Base-by-base conservation (phyloP, 2,888 invertebrate genomes). In the Steinernema scapterisci region DNA sequence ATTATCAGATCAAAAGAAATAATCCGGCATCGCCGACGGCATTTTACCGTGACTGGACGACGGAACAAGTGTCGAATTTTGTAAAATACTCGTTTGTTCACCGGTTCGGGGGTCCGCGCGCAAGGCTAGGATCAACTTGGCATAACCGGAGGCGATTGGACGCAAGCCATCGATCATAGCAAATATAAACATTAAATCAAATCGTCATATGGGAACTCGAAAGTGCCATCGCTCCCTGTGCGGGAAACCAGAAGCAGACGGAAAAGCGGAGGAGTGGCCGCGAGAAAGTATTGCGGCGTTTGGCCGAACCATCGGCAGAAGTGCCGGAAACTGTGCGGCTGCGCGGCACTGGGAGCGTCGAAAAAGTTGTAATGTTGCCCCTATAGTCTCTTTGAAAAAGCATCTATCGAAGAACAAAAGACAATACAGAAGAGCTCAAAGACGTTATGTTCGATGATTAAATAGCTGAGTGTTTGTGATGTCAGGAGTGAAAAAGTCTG, bases 161-260 rank as follows among this genome's bases (percentile, higher is more conserved):
- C 38, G 23, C 16, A 13, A 31, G 63, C 63, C 27, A 63, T 63
- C 63, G 63, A 63, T 63, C 63, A 63, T 27, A 31, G 63, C 63
- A 31, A 63, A 63, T 31, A 63, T 63, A 63, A 63, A 63, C 63
- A 63, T 63, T 63, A 63, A 63, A 63, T 63, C 63, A 63, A 31
- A 63, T 63, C n/a, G 52, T 52, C 31, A 63, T 63, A 63, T 63
- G 31, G 63, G 63, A 63, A 31, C 11, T 21, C 19, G 27, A 63
- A 54, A 63, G 31, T 38, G 63, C 63, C 63, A 27, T 63, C 31
- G 27, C 27, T 27, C 9, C 38, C 13, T 27, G 63, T 19, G 25
- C 63, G 63, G 38, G 38, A 27, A 63, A 54, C 5, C 54, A 54
- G 23, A 54, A 63, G 63, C 31, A 16, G 63, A 63, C 38, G 63